Evolutionary conservation across 2,113 vertebrate species (phyloP).

Genomic region (human): DNA sequence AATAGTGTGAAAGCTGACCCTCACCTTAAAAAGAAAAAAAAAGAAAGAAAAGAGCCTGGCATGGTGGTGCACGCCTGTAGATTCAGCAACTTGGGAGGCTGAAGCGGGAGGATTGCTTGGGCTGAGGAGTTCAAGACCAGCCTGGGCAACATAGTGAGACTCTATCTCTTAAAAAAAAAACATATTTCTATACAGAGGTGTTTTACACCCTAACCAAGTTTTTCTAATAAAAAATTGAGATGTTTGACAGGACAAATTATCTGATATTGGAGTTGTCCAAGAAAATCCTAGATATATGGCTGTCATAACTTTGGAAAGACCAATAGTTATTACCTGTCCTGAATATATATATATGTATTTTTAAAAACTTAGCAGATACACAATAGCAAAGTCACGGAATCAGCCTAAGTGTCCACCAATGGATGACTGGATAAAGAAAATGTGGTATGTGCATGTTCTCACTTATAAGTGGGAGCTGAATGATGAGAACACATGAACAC

Average conservation of each 20-base stretch:
- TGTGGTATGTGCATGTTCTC: too few relatives aligned
- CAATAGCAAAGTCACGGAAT: too few relatives aligned
- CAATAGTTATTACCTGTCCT: neutral
- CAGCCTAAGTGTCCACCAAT: too few relatives aligned
- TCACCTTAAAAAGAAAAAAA: neutral
- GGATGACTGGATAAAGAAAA: too few relatives aligned
- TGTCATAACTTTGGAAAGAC: neutral
- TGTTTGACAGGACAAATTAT: neutral
- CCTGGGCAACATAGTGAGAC: neutral
- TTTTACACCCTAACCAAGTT: neutral
- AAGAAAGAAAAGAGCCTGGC: neutral
- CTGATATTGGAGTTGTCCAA: neutral
- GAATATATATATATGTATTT: neutral
- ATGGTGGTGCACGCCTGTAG: neutral
- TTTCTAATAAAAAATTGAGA: conserved; percentile 25
- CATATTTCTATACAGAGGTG: neutral
- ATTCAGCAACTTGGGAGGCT: neutral
- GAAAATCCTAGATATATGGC: conserved; percentile 1
- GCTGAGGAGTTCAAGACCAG: neutral
- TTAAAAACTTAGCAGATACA: neutral
- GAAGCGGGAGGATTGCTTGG: neutral
- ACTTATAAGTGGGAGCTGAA: too few relatives aligned
- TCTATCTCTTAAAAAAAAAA: neutral
- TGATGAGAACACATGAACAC: too few relatives aligned
- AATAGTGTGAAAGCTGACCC: conserved; percentile 8